Evolutionary conservation across 2,888 invertebrate species (phyloP), one percentile per base, ranked within the genome.

Genomic region (Agonopterix heracliana): DNA sequence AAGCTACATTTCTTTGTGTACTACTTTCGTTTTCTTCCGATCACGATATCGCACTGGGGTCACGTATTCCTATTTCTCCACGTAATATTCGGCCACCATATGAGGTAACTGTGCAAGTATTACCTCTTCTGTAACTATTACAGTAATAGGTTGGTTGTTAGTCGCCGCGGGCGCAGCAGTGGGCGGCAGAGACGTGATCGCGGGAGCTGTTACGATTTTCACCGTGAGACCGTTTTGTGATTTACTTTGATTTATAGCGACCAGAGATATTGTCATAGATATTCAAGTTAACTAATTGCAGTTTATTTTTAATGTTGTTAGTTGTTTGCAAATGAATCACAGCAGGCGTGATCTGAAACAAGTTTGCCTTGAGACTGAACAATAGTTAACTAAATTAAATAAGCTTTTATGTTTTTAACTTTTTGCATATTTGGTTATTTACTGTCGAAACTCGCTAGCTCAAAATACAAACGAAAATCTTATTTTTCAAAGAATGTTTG

Each of bases 161-260:
- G 43, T 17, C 40, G 51, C 54, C 52, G 46, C 38, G 9, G 53
- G 53, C 51, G 44, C n/a, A 42, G 26, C 34, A 38, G 46, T 50
- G 45, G 49, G 51, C 46, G 49, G 49, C 41, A 13, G 38, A 40
- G 34, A 44, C 53, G 51, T 54, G 54, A 48, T 47, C 50, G 46
- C 55, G 41, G 55, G 41, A 51, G 50, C 54, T 43, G 54, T 52
- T 56, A 54, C 49, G 50, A 50, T 56, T 58, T 56, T 53, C 56
- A 58, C 54, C 56, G 57, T 54, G 56, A 26, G 47, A 44, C 38
- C 26, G 38, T 44, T 10, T 35, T 36, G 45, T 46, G 45, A 46
- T 46, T 46, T 40, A 46, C 45, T 40, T 14, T 26, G 26, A 26
- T 26, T 26, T 26, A 26, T 26, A 26, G 26, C 26, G 26, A 26